These are phyloP conservation scores for Phrynocephalus forsythii DNA, from an alignment of 2,797 vertebrate species.

Conservation along the genomic window DNA sequence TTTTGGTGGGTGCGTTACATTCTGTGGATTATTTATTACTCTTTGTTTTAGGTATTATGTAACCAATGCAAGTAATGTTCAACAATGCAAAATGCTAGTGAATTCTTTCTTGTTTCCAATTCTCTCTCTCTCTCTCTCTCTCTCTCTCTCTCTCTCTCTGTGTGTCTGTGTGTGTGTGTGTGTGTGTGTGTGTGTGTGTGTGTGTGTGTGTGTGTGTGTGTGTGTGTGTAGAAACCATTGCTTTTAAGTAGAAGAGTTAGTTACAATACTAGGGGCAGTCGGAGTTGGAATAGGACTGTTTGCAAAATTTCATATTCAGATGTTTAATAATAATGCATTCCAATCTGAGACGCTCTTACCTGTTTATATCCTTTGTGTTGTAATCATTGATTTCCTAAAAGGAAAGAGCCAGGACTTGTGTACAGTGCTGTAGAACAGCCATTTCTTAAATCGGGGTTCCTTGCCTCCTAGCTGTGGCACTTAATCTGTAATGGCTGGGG, in stretches of 20 bases:
- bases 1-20: conserved; percentile 52
- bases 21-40: conserved; percentile 46
- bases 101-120: conserved; percentile 39
- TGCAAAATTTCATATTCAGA: conserved; percentile 4
- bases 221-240: not conserved
- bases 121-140: too few species aligned
- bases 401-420: not conserved
- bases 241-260: not conserved
- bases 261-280: not conserved
- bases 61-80: conserved; percentile 34
- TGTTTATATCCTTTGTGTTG: not conserved
- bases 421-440: not conserved
- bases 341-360: not conserved
- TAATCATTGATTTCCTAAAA: not conserved
- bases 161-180: too few species aligned
- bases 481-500: not conserved
- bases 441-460: not conserved
- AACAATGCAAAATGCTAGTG: conserved; percentile 39
- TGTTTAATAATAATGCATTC: not conserved
- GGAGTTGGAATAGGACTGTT: not conserved
- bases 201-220: not conserved
- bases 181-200: too few species aligned
- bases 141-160: too few species aligned
- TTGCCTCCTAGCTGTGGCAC: not conserved
- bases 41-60: conserved; percentile 39